These are phyloP conservation scores for Podiceps cristatus DNA, from an alignment of 2,113 vertebrate genomes.

Conservation along the genomic window DNA sequence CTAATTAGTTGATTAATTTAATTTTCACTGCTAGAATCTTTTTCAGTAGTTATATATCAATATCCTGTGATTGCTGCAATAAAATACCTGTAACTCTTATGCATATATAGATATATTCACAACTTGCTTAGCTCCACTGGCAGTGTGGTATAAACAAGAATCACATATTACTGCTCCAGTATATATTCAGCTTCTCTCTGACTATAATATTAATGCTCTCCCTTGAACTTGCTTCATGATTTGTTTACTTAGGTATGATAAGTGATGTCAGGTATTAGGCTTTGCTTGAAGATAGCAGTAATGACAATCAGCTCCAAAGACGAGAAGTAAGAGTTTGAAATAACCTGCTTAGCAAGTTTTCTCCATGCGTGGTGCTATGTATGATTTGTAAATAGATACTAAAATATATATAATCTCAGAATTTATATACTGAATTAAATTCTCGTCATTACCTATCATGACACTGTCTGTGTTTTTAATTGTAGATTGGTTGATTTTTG, in stretches of 20 bases:
- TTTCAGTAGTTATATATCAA: neutral
- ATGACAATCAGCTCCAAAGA: neutral
- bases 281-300: neutral
- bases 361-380: neutral
- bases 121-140: neutral
- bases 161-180: neutral
- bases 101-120: neutral
- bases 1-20: neutral
- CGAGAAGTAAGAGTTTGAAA: neutral
- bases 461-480: neutral
- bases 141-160: neutral
- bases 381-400: neutral
- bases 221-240: neutral
- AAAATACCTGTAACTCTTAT: neutral
- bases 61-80: neutral
- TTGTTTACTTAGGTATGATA: neutral
- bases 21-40: neutral
- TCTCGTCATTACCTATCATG: neutral
- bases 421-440: neutral
- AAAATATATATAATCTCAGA: neutral
- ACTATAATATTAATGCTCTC: neutral
- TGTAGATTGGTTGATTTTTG: neutral
- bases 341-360: neutral
- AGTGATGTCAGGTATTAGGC: neutral
- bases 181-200: neutral